Evolutionary conservation across 2,797 vertebrate genomes (phyloP), one percentile per base, ranked within the genome.

Genomic region (Myotis pilosus): DNA sequence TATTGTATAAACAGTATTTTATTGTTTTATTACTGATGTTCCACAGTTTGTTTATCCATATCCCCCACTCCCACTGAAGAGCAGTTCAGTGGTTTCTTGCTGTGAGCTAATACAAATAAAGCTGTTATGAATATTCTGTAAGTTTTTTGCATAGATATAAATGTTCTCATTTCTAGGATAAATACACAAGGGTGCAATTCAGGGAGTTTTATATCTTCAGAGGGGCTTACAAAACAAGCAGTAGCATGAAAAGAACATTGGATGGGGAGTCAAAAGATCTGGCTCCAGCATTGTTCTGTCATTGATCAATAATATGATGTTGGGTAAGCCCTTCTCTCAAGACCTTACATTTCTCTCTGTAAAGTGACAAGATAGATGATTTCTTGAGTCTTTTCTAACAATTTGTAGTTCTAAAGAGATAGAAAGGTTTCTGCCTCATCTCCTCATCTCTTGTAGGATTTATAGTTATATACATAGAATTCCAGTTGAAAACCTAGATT

Each of bases 91-190:
- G 57, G 8, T 78, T 94, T 74, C 71, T 15, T 72, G 15, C 68
- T 84, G 69, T 81, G 25, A 25, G 44, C 38, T 80, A 64, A 84
- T 47, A 57, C 25, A 72, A 33, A 41, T 55, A 68, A 66, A 86
- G 1, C 51, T 88, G 9, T 82, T 87, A 68, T 47, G 60, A 86
- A 38, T 33, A 55, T 75, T 62, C 38, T 79, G 36, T 83, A 62
- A 57, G n/a, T 47, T 75, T 89, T 80, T 92, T 8, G 76, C 83
- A 16, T 66, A 28, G 4, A 60, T 47, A 47, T 84, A 75, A 62
- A 47, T 92, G 87, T 72, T 94, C 74, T 38, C 82, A 87, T 92
- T 91, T 86, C 38, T 93, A 76, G 11, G 55, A 20, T 53, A 88
- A 80, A 80, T 93, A 68, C 7, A 85, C n/a, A 91, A 33, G 55